A percentile compares a stretch with the other conserved stretches of the same genome.
phyloP scores from a whole-genome alignment of 2,888 invertebrate species.

The Diaphora mendica region DNA sequence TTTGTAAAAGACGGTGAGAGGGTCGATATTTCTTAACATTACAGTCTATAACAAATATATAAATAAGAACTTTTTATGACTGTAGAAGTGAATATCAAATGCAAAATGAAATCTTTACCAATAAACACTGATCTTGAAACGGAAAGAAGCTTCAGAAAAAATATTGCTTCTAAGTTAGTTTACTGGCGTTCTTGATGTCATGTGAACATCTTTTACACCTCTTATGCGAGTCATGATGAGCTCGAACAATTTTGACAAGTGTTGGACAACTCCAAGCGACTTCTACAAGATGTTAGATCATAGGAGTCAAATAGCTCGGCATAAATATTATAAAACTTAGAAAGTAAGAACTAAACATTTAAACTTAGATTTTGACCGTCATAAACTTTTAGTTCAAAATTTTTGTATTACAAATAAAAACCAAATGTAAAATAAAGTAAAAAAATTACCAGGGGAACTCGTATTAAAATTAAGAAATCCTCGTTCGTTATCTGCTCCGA shows the following conservation, averaged over 20 bases:
- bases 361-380: background rate
- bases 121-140: background rate
- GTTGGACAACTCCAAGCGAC: constrained; percentile 20
- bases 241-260: constrained; percentile 15
- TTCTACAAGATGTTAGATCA: constrained; percentile 3
- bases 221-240: constrained; percentile 4
- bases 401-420: background rate
- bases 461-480: constrained; percentile 16
- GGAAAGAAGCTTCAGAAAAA: constrained; percentile 2
- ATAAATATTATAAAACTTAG: background rate
- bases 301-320: background rate
- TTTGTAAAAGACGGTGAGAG: constrained; percentile 20
- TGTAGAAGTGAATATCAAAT: background rate
- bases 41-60: background rate
- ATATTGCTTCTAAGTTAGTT: background rate
- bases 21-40: constrained; percentile 12
- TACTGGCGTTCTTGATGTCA: background rate
- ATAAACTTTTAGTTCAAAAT: background rate
- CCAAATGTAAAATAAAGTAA: background rate
- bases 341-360: background rate
- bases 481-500: constrained; percentile 20
- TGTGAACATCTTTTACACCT: constrained; percentile 12
- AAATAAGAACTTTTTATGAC: background rate
- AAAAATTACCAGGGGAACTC: background rate
- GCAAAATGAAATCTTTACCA: background rate